These are phyloP conservation scores for Azorinus chamasolen DNA, from an alignment of 2,888 invertebrate genomes.

Conservation along the genomic window DNA sequence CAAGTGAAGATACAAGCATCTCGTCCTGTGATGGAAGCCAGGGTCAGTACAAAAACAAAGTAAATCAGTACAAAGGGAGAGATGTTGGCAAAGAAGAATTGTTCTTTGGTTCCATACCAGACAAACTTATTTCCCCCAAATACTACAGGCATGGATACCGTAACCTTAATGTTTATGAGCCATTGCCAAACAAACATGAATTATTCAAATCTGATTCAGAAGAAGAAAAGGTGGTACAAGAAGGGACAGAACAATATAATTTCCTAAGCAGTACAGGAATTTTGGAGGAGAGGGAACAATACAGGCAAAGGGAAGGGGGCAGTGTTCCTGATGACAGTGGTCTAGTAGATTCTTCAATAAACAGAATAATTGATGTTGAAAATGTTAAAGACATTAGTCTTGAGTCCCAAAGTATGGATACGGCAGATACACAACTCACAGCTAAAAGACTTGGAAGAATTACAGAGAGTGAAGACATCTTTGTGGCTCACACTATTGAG, in stretches of 20 bases:
- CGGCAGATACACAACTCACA: no score
- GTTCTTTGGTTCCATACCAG: slow-evolving; percentile 51
- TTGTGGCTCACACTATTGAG: no score
- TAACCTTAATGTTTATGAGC: slow-evolving; percentile 39
- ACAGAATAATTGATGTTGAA: no score
- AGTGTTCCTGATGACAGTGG: no score
- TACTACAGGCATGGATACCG: slow-evolving; percentile 53
- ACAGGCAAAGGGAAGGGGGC: background rate
- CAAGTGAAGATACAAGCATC: no score
- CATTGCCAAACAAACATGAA: slow-evolving; percentile 46
- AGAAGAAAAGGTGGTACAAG: slow-evolving; percentile 22
- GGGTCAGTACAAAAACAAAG: background rate
- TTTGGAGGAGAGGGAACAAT: slow-evolving; percentile 18
- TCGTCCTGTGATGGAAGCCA: no score
- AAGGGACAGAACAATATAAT: slow-evolving; percentile 54
- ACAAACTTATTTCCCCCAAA: slow-evolving; percentile 50
- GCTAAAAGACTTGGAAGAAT: no score
- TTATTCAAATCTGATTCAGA: slow-evolving; percentile 54
- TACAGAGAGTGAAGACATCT: no score
- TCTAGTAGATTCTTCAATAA: no score
- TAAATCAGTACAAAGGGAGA: slow-evolving; percentile 20
- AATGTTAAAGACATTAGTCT: no score
- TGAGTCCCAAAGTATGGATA: no score
- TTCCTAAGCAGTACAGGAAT: slow-evolving; percentile 42
- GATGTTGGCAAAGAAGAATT: slow-evolving; percentile 29